Evolutionary conservation across 1,140 invertebrate species (phyloP), one percentile per base, ranked within the genome.

Genomic region (Trachymyrmex septentrionalis): DNA sequence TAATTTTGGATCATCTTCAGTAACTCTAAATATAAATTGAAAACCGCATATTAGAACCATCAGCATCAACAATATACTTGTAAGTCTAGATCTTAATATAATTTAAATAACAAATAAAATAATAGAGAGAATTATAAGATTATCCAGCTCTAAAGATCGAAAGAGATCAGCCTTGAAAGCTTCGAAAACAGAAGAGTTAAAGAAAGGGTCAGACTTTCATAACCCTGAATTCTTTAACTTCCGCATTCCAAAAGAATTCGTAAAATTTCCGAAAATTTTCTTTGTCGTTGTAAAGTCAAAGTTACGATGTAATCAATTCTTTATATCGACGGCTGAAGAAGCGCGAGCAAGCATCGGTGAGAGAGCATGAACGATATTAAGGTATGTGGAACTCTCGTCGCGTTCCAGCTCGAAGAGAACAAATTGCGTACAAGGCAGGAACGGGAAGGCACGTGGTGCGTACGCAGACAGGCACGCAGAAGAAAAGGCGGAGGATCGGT

Each of bases 371-470:
- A 24, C 27, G 61, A 34, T 55, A 59, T 55, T 66, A 30, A 67
- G 30, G 55, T 44, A 44, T 9, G 38, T 55, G 86, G 63, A 85
- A 82, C 78, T 67, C 85, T 80, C 88, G 75, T 57, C 66, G 88
- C 78, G 82, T 85, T 81, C 80, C 73, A 61, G 48, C 89, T 90
- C 91, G 92, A 94, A 91, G 91, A 84, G 92, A 93, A 94, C 94
- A 94, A 94, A 94, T 94, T 94, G 93, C 92, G 91, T 94, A 94
- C 93, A 93, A 91, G 78, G 75, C 10, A 78, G 50, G 63, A 91
- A 88, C 67, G 86, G 80, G 76, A 82, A 5, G 48, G 76, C 85
- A 89, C 89, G 86, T 88, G n/a, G 80, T 90, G 89, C 88, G 77
- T 80, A 71, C 64, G 90, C 92, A 24, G 24, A 9, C 21, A 76